A percentile compares a stretch with the other conserved stretches of the same genome.
phyloP scores from a whole-genome alignment of 1,140 invertebrate genomes.

The Drosophila repleta region DNA sequence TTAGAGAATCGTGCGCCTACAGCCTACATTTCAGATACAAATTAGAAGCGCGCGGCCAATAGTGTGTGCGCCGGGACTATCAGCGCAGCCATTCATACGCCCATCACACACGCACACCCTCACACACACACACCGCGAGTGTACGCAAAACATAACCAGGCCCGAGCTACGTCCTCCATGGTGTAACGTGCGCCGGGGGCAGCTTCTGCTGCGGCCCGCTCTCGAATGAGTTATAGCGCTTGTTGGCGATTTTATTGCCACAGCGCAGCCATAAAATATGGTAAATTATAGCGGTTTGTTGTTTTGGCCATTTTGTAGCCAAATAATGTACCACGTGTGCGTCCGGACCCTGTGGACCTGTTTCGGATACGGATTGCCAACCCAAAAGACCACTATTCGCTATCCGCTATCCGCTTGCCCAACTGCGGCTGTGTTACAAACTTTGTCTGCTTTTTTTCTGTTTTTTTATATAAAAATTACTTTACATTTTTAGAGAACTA shows the following conservation, averaged over 20 bases:
- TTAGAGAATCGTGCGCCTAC: conserved; percentile 54
- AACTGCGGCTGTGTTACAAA: conserved; percentile 31
- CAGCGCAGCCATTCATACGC: conserved; percentile 39
- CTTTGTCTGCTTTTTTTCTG: neutral
- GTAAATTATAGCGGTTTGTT: conserved; percentile 84
- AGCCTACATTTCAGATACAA: conserved; percentile 60
- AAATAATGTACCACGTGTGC: conserved; percentile 81
- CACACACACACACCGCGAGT: conserved; percentile 53
- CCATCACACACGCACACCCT: conserved; percentile 31
- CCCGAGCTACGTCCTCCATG: conserved; percentile 13
- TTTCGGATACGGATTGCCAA: conserved; percentile 55
- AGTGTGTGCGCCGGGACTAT: conserved; percentile 37
- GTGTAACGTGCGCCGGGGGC: conserved; percentile 73
- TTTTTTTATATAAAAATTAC: conserved; percentile 4
- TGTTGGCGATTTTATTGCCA: conserved; percentile 84
- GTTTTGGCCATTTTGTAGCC: conserved; percentile 84
- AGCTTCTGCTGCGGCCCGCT: conserved; percentile 65
- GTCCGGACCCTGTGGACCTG: conserved; percentile 65
- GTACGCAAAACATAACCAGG: conserved; percentile 52
- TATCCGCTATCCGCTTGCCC: neutral
- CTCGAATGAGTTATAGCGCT: conserved; percentile 83
- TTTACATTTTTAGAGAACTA: neutral
- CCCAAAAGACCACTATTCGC: conserved; percentile 43
- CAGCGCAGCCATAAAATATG: conserved; percentile 84
- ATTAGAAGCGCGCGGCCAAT: conserved; percentile 58